Evolutionary conservation across 2,888 invertebrate species (phyloP), one percentile per base, ranked within the genome.

Genomic region (Tinea semifulvella): DNA sequence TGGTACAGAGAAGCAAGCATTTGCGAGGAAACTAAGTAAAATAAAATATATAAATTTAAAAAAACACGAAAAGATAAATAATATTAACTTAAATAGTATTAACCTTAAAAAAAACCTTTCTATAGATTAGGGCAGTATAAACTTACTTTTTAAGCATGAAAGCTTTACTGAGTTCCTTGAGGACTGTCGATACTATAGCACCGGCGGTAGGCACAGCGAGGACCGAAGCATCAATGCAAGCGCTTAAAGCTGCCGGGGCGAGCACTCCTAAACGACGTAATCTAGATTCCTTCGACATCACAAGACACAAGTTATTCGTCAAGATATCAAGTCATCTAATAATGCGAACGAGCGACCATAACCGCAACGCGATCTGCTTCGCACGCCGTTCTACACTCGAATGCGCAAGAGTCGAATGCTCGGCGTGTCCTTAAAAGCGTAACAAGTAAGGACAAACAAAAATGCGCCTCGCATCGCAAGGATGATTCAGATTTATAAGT

Each of bases 141-240:
- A 65, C 72, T 73, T 54, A 80, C 79, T 69, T 80, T 52, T 80
- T 80, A 14, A 80, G 62, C 79, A 80, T 77, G 52, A 80, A 80
- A 26, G 79, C 79, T 50, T 77, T 79, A 64, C 76, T 79, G 43
- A 80, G 69, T 48, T 80, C 79, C 54, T 75, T 74, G 19, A 80
- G 68, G 25, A 80, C 76, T 1, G 77, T 79, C 46, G 77, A 75
- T 35, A 80, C 73, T 47, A 79, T 75, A 19, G 77, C 80, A 0
- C 79, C 76, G 5, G 80, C 80, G 0, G 77, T 76, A 2, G 80
- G 80, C 50, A 77, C 80, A 0, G 76, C 79, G 47, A 79, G 57
- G 48, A 77, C 75, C 22, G 80, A 80, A 1, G 80, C 80, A 52
- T 77, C 77, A 67, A 76, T 73, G 52, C 79, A 79, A 16, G 67